Base-by-base conservation (phyloP, 2,888 invertebrate genomes). In the Acanthacorydalis orientalis region DNA sequence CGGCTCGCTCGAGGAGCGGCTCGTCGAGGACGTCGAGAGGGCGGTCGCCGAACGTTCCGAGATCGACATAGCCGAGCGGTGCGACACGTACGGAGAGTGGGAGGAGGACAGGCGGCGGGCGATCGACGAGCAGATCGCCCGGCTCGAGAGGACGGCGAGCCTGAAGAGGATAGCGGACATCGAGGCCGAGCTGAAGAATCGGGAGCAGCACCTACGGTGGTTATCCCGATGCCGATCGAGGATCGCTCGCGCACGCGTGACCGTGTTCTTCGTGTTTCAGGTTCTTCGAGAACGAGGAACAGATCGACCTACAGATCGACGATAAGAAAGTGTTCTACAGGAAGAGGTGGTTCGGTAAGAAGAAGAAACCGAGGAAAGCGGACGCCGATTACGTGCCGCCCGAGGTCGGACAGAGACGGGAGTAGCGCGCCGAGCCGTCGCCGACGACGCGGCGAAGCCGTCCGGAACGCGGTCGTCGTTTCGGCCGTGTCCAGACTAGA, bases 231-330 rank as follows among this genome's bases (percentile, higher is more conserved):
- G 11, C 11, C 4, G 11, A 16, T n/a, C 9, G 11, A 1, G 6
- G 12, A 11, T 37, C 11, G 14, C 6, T 7, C 11, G 11, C 6
- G 31, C 37, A n/a, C 11, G 7, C 10, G 1, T 11, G 8, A 15
- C 15, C 37, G 14, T 46, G 46, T 15, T 48, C 43, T 34, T 38
- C 33, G 16, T 15, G 64, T 4, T 56, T 71, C 7, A 70, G 67
- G 49, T 89, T 83, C 74, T 89, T 89, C 65, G 83, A 88, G 50
- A 81, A 83, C 58, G 77, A 84, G 60, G 84, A 86, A 38, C 63
- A 78, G 55, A 74, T 85, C 54, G 83, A 86, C 56, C 65, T 87
- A 42, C 62, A 74, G 60, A 83, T 86, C 55, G 79, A 78, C 57
- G 73, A 63, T 60, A 79, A 72, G 60, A 69, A 62, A 59, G 67